Conservation (phyloP, 2,113 vertebrate species). For the Platichthys flesus region DNA sequence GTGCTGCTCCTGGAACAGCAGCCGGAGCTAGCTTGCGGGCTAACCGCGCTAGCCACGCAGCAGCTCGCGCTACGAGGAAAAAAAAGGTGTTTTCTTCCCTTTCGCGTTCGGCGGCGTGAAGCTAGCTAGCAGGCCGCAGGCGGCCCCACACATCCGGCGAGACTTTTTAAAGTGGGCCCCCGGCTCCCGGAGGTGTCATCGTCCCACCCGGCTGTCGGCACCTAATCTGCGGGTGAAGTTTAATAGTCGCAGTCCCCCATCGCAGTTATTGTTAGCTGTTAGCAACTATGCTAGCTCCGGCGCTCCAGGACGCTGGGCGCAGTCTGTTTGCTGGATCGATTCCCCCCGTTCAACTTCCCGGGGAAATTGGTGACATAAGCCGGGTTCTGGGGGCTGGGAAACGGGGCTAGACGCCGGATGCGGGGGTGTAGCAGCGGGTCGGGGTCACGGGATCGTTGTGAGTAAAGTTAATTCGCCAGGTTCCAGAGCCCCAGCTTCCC, state of each 20-base stretch:
- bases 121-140: conserved; percentile 19
- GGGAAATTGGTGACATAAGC: neutral
- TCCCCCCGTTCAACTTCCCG: neutral
- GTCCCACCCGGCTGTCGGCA: neutral
- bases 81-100: conserved; percentile 66
- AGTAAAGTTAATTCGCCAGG: too few species aligned
- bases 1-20: conserved; percentile 28
- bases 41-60: conserved; percentile 42
- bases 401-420: too few species aligned
- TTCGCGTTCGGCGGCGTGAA: conserved; percentile 51
- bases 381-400: too few species aligned
- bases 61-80: conserved; percentile 52
- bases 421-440: too few species aligned
- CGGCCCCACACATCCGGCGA: neutral
- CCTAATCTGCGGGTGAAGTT: conserved; percentile 15
- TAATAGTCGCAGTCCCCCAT: conserved; percentile 33
- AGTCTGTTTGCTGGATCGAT: conserved; percentile 53
- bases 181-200: neutral
- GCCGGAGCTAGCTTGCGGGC: neutral
- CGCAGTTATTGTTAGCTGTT: conserved; percentile 73
- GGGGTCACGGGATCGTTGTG: too few species aligned
- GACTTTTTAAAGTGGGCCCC: accelerated
- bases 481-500: conserved; percentile 5
- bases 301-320: conserved; percentile 57
- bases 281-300: conserved; percentile 69